Conservation (phyloP, 2,113 vertebrate species). For the Mastomys natalensis region DNA sequence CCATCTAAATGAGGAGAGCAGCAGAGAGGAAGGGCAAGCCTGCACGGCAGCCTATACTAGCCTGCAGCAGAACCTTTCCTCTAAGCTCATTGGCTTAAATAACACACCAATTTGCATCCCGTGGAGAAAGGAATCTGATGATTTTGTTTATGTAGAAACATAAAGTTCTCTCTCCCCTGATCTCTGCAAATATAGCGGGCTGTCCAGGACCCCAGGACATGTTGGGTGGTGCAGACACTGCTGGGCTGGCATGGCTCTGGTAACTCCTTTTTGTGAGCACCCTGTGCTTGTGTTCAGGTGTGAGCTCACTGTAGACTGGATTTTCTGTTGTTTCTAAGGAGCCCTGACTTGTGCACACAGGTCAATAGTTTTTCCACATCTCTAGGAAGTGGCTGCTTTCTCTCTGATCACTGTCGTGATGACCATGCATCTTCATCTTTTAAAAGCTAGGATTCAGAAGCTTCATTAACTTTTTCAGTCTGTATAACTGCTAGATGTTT, state of each 20-base stretch:
- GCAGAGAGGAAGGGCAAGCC: not conserved
- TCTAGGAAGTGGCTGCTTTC: not conserved
- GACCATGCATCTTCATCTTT: not conserved
- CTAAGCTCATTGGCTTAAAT: not conserved
- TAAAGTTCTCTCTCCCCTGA: not conserved
- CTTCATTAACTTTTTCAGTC: not conserved
- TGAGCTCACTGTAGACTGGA: not conserved
- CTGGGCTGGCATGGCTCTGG: not conserved
- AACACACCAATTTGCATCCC: not conserved
- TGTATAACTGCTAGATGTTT: not conserved
- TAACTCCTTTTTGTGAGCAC: not conserved
- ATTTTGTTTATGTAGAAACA: conserved; percentile 1
- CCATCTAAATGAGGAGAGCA: not conserved
- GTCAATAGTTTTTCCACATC: not conserved
- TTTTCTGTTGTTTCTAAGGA: not conserved
- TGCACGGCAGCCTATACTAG: fast-evolving
- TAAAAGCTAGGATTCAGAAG: conserved; percentile 7
- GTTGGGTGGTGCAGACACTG: not conserved
- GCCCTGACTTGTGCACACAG: not conserved
- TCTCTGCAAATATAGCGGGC: not conserved
- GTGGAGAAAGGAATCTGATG: not conserved
- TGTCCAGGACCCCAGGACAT: not conserved
- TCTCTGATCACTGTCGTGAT: not conserved
- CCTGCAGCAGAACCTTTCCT: not conserved
- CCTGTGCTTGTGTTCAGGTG: not conserved